Conservation (phyloP, 1,140 invertebrate genomes). For the Drosophila sucinea region DNA sequence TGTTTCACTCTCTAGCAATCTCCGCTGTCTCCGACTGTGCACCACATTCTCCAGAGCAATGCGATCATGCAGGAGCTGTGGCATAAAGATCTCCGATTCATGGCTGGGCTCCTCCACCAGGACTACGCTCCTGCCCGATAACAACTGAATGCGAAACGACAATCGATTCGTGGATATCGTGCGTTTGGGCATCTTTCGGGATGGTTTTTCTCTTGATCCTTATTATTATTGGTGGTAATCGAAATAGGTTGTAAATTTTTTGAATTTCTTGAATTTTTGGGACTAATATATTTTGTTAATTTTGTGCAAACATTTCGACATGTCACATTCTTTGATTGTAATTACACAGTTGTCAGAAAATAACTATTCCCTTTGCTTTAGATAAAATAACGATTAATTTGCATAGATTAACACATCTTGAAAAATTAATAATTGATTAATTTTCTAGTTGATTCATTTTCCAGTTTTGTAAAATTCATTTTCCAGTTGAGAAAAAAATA, state of each 20-base stretch:
- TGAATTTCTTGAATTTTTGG: conserved; percentile 2
- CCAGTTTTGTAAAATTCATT: too few relatives aligned
- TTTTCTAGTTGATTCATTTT: too few relatives aligned
- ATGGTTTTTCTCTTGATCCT: not conserved
- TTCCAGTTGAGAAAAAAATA: too few relatives aligned
- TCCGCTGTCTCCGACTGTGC: conserved; percentile 17
- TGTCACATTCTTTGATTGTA: conserved; percentile 1
- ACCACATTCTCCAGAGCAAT: conserved; percentile 36
- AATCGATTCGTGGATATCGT: not conserved
- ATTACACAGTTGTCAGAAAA: not conserved
- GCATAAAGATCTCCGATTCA: conserved; percentile 55
- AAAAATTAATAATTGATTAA: too few relatives aligned
- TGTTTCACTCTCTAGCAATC: not conserved
- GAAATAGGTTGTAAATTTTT: not conserved
- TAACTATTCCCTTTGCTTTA: not conserved
- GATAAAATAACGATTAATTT: too few relatives aligned
- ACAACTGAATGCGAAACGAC: conserved; percentile 26
- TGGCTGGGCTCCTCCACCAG: conserved; percentile 26
- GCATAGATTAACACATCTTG: too few relatives aligned
- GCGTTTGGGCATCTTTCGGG: conserved; percentile 2
- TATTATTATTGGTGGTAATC: not conserved
- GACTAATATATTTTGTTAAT: not conserved
- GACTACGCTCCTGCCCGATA: conserved; percentile 36
- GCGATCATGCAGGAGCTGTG: conserved; percentile 20
- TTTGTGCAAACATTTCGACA: not conserved